Base-by-base conservation (phyloP, 2,113 vertebrate genomes). In the Corythaixoides concolor region DNA sequence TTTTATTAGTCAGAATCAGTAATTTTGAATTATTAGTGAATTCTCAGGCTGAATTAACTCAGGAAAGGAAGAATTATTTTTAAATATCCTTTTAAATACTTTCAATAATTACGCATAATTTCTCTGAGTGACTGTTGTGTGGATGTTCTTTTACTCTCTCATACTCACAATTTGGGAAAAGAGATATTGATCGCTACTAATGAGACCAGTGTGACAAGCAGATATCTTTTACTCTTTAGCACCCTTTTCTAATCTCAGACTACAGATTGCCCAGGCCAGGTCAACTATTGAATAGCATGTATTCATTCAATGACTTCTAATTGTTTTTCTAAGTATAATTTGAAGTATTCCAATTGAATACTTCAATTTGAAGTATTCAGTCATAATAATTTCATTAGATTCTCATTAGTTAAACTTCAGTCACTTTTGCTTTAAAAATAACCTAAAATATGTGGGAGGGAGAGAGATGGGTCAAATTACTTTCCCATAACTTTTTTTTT, bases 271-370 rank as follows among this genome's bases (percentile, higher is more conserved):
- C 30, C 10, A 43, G n/a, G 14, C 27, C 39, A 63, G 63, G 50
- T 49, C 59, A 91, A 28, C 28, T 76, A 80, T 30, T 77, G 27
- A 94, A 88, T 43, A 59, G 20, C 21, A 41, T n/a, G 16, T 20
- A 59, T 67, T 83, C 32, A 45, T 83, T 91, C 75, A 85, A 41
- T 35, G 23, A 27, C n/a, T 90, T 86, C 45, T 93, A 80, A 91
- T 91, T 96, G n/a, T 58, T 91, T 96, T 89, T 73, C 28, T 33
- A 85, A 82, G 33, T 55, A 45, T 56, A n/a, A n/a, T n/a, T n/a
- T n/a, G n/a, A n/a, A n/a, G n/a, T n/a, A n/a, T n/a, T n/a, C n/a
- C n/a, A n/a, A n/a, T n/a, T n/a, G n/a, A n/a, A n/a, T n/a, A n/a
- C n/a, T n/a, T n/a, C n/a, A 21, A 63, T 68, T 76, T 89, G 35